Evolutionary conservation across 2,797 vertebrate genomes (phyloP), one percentile per base, ranked within the genome.

Genomic region (Choloepus didactylus): DNA sequence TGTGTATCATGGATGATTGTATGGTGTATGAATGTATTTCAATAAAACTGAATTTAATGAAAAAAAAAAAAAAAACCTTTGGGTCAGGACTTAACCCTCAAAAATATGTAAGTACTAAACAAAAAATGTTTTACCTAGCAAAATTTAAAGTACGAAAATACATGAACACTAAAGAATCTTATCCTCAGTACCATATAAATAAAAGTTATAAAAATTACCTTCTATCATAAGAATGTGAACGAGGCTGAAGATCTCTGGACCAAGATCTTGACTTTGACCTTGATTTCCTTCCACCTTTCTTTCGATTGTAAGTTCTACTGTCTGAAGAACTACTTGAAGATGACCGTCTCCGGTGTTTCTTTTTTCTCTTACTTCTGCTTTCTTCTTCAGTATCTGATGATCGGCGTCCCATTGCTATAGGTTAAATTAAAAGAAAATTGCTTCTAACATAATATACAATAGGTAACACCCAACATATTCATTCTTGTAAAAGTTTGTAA

Each of bases 311-410:
- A 3, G 98, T 98, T 66, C 99, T 98, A 96, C 99, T 99, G 59
- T 97, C 99, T 0, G 99, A 99, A 81, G 99, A 99, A 76, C 99
- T 99, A 56, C 99, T 99, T 0, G 99, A 99, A 4, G 99, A 99
- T 0, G 99, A 99, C 0, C 98, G 98, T 23, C 98, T 98, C 29
- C 99, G 99, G 91, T 99, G 99, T 87, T 99, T 99, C 98, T 98
- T 99, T 97, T 99, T 99, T 95, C 98, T 99, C 85, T 98, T 98
- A 98, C 98, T 99, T 92, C 99, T 98, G 77, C 94, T 98, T 96
- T 99, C 99, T 84, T 99, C 99, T 89, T 99, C 99, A 0, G 99
- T 99, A 97, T 99, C 99, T 12, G 99, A 99, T 6, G 99, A 99
- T 94, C 97, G 99, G 9, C 99, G 99, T 67, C 99, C 99, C 99